These are phyloP conservation scores for Actinia tenebrosa DNA, from an alignment of 64 coral and sea anemone species.

Conservation along the genomic window DNA sequence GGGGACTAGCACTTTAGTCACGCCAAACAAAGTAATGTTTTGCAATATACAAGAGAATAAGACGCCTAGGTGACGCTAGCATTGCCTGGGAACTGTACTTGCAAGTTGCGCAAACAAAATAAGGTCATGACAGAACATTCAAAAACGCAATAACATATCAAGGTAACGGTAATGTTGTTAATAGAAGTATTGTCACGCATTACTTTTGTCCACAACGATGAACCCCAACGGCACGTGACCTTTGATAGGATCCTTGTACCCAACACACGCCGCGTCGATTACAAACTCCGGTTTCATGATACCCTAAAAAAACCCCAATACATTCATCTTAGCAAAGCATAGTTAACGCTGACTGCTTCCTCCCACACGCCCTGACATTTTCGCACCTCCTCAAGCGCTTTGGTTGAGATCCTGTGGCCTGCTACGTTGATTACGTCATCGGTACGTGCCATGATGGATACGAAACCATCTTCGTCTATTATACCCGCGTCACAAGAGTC, in stretches of 20 bases:
- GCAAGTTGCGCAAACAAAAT: neutral
- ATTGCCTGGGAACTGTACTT: neutral
- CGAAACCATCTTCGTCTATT: slow-evolving; percentile 84
- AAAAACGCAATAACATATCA: neutral
- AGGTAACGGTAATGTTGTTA: neutral
- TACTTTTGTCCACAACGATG: slow-evolving; percentile 82
- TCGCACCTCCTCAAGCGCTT: slow-evolving; percentile 85
- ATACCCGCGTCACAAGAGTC: slow-evolving; percentile 88
- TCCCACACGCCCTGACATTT: too few species aligned
- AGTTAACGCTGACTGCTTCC: neutral
- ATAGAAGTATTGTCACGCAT: neutral
- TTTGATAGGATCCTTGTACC: slow-evolving; percentile 60
- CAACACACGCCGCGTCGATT: slow-evolving; percentile 82
- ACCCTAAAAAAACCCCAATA: slow-evolving; percentile 42
- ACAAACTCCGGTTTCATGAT: slow-evolving; percentile 62
- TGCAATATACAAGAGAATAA: neutral
- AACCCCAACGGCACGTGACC: slow-evolving; percentile 91
- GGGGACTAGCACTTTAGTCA: too few species aligned
- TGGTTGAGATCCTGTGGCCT: slow-evolving; percentile 93
- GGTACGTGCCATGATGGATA: slow-evolving; percentile 95
- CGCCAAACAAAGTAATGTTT: neutral
- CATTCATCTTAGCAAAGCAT: neutral
- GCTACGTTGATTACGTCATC: slow-evolving; percentile 99
- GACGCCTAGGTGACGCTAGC: neutral
- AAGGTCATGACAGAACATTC: neutral